Conservation (phyloP, 2,888 invertebrate species). For the Acronicta leporina region DNA sequence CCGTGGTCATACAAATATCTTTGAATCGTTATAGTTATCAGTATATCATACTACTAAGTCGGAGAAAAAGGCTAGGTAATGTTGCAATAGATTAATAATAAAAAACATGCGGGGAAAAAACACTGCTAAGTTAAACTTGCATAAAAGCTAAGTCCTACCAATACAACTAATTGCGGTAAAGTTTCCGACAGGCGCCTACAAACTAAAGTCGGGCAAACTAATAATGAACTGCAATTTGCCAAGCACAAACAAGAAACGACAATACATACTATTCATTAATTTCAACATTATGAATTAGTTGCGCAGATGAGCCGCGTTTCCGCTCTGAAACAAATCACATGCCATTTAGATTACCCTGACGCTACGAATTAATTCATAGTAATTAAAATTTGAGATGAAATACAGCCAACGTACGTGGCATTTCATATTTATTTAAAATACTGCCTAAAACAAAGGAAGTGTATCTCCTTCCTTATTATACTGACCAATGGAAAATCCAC, state of each 20-base stretch:
- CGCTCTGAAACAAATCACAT: constrained; percentile 27
- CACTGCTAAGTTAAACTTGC: constrained; percentile 3
- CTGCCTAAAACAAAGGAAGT: constrained; percentile 10
- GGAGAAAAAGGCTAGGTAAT: too few relatives aligned
- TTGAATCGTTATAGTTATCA: too few relatives aligned
- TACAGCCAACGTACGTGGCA: neutral
- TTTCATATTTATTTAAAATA: constrained; percentile 18
- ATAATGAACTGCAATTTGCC: constrained; percentile 22
- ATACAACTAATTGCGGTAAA: constrained; percentile 33
- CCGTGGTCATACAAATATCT: too few relatives aligned
- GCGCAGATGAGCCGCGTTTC: constrained; percentile 13
- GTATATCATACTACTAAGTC: too few relatives aligned
- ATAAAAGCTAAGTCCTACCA: constrained; percentile 25
- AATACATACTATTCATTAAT: constrained; percentile 31
- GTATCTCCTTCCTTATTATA: constrained; percentile 10
- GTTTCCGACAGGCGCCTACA: constrained; percentile 33
- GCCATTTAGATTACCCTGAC: constrained; percentile 21
- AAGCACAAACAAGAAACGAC: constrained; percentile 27
- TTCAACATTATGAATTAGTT: constrained; percentile 32
- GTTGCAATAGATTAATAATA: too few relatives aligned
- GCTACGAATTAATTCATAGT: constrained; percentile 7
- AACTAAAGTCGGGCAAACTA: constrained; percentile 6
- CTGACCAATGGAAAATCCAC: constrained; percentile 6
- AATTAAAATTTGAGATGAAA: constrained; percentile 28
- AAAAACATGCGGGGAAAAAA: too few relatives aligned